Conservation (phyloP, 2,888 invertebrate genomes). For the Oscheius myriophilus region DNA sequence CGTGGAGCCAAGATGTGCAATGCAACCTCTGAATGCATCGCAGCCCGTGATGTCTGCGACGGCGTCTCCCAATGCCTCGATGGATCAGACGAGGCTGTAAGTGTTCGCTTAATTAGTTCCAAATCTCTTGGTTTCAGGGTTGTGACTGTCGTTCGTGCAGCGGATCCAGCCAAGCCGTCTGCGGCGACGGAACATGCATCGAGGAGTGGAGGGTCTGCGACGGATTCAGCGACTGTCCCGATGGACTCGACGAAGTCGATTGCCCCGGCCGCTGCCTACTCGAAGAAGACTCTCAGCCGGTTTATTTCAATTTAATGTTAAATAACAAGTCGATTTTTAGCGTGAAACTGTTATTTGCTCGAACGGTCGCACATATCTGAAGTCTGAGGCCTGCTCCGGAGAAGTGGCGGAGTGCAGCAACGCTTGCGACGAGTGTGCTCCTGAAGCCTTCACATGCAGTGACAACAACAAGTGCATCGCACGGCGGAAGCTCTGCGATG, state of each 20-base stretch:
- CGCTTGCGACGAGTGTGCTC: slow-evolving; percentile 41
- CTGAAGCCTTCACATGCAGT: slow-evolving; percentile 50
- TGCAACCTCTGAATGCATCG: slow-evolving; percentile 44
- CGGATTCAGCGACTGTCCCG: slow-evolving; percentile 56
- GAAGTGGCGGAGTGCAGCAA: slow-evolving; percentile 35
- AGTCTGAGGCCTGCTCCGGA: slow-evolving; percentile 58
- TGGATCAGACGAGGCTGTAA: slow-evolving; percentile 53
- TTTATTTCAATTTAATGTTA: background rate
- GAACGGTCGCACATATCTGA: slow-evolving; percentile 38
- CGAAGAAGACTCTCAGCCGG: background rate
- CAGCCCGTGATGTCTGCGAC: slow-evolving; percentile 55
- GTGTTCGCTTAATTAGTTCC: background rate
- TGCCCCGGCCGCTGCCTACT: slow-evolving; percentile 61
- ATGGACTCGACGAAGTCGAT: slow-evolving; percentile 58
- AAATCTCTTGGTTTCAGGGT: slow-evolving; percentile 32
- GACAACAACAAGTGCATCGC: slow-evolving; percentile 44
- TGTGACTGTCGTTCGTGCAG: slow-evolving; percentile 63
- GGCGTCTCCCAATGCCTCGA: slow-evolving; percentile 58
- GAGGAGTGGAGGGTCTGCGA: slow-evolving; percentile 55
- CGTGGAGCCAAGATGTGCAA: slow-evolving; percentile 55
- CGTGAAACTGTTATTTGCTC: slow-evolving; percentile 32
- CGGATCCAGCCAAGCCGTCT: slow-evolving; percentile 51
- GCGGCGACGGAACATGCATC: slow-evolving; percentile 58
- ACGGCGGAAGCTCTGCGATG: slow-evolving; percentile 58
- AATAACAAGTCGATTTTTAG: slow-evolving; percentile 5